Percentiles rank a stretch among this genome's conserved stretches.
These are phyloP conservation scores for Cryptus viduatorius DNA, from an alignment of 2,888 invertebrate genomes.

Conservation along the genomic window DNA sequence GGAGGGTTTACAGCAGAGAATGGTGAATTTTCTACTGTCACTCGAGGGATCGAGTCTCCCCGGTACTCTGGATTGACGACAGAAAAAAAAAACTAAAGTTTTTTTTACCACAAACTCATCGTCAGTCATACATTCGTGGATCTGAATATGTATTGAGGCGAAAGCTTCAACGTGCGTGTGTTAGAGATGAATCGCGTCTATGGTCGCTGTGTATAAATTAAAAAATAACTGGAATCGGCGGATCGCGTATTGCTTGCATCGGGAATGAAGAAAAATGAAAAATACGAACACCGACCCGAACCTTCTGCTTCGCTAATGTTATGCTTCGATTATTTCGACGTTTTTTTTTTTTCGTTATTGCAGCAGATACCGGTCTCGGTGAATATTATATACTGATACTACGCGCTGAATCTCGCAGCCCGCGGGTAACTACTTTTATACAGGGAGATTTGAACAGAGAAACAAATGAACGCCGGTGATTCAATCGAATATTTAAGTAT, in stretches of 20 bases:
- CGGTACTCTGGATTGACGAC: constrained; percentile 52
- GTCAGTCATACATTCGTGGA: constrained; percentile 28
- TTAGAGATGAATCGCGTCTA: constrained; percentile 29
- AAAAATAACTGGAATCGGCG: constrained; percentile 46
- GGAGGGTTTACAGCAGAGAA: constrained; percentile 43
- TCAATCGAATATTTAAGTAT: no score
- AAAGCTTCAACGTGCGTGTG: constrained; percentile 12
- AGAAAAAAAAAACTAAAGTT: constrained; percentile 23
- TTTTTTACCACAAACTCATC: constrained; percentile 42
- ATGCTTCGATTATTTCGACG: not conserved
- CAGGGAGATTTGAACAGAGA: no score
- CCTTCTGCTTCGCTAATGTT: not conserved
- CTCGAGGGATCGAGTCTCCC: constrained; percentile 53
- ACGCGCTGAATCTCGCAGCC: no score
- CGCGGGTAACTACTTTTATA: no score
- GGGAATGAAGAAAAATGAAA: constrained; percentile 16
- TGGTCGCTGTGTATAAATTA: constrained; percentile 37
- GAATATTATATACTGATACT: no score
- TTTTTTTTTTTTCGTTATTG: not conserved
- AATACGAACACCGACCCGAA: not conserved
- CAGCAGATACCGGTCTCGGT: no score
- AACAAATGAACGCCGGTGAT: no score
- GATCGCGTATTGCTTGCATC: constrained; percentile 37
- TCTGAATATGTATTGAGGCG: constrained; percentile 41
- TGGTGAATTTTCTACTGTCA: constrained; percentile 54